phyloP scores from a whole-genome alignment of 2,888 invertebrate species.

The Heliconius hortense region DNA sequence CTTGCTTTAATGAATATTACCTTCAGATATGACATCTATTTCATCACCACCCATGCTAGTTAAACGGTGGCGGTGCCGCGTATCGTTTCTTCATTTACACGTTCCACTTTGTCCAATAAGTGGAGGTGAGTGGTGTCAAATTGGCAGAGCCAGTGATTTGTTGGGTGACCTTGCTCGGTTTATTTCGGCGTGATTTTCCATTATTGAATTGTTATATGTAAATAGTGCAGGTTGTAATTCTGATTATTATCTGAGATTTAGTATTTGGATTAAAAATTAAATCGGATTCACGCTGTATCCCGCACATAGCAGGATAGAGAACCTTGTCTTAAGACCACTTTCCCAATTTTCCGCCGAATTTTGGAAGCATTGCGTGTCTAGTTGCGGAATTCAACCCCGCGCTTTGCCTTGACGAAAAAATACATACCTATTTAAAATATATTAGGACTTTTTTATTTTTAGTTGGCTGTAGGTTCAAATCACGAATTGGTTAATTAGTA shows the following conservation, averaged over 20 bases:
- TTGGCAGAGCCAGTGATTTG: constrained; percentile 64
- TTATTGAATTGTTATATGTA: constrained; percentile 29
- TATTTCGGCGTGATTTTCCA: constrained; percentile 45
- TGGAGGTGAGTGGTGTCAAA: constrained; percentile 75
- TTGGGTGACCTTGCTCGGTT: constrained; percentile 59
- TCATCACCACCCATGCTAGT: constrained; percentile 61
- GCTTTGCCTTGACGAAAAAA: too few relatives aligned
- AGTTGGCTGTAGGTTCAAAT: neutral
- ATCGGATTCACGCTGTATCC: too few relatives aligned
- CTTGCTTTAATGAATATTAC: constrained; percentile 64
- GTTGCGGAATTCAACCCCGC: too few relatives aligned
- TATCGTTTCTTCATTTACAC: constrained; percentile 76
- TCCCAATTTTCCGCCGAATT: too few relatives aligned
- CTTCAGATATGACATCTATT: constrained; percentile 67
- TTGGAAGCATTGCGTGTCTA: too few relatives aligned
- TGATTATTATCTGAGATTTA: neutral
- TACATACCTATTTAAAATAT: too few relatives aligned
- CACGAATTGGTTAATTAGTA: neutral
- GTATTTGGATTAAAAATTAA: neutral
- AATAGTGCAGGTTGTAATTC: neutral
- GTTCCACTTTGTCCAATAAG: constrained; percentile 77
- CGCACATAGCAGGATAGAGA: too few relatives aligned
- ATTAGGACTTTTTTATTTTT: neutral
- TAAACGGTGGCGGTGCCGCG: constrained; percentile 67
- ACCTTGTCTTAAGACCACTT: too few relatives aligned